phyloP scores from a whole-genome alignment of 2,888 invertebrate genomes.

The Dyspetes luteomarginatus region DNA sequence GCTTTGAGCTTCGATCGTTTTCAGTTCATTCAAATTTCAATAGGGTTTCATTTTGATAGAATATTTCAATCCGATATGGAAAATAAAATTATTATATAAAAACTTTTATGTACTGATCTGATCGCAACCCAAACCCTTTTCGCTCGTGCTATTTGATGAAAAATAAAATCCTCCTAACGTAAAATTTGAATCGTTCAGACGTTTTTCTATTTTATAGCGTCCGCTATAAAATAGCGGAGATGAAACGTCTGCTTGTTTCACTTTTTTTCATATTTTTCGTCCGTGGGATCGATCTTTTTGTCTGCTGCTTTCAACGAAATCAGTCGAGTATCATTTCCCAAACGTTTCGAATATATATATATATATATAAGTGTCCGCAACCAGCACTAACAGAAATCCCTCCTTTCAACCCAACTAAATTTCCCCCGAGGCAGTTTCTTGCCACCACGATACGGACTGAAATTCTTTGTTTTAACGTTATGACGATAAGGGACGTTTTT shows the following conservation, averaged over 20 bases:
- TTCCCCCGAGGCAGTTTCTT: constrained; percentile 58
- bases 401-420: constrained; percentile 46
- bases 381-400: neutral
- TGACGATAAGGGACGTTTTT: constrained; percentile 45
- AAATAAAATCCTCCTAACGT: neutral
- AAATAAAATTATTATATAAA: neutral
- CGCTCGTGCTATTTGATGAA: neutral
- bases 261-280: constrained; percentile 6
- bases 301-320: constrained; percentile 4
- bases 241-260: neutral
- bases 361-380: neutral
- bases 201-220: neutral
- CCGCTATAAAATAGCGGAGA: neutral
- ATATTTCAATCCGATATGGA: no score
- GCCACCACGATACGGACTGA: constrained; percentile 27
- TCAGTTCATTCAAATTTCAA: neutral
- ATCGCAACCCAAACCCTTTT: neutral
- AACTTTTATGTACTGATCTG: neutral
- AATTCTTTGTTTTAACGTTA: constrained; percentile 58
- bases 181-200: neutral
- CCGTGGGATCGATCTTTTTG: neutral
- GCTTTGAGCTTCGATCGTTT: constrained; percentile 9
- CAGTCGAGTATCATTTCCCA: constrained; percentile 31
- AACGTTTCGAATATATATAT: neutral
- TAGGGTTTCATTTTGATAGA: no score